Base-by-base conservation (phyloP, 2,113 vertebrate genomes). In the Corythornis madagascariensis region DNA sequence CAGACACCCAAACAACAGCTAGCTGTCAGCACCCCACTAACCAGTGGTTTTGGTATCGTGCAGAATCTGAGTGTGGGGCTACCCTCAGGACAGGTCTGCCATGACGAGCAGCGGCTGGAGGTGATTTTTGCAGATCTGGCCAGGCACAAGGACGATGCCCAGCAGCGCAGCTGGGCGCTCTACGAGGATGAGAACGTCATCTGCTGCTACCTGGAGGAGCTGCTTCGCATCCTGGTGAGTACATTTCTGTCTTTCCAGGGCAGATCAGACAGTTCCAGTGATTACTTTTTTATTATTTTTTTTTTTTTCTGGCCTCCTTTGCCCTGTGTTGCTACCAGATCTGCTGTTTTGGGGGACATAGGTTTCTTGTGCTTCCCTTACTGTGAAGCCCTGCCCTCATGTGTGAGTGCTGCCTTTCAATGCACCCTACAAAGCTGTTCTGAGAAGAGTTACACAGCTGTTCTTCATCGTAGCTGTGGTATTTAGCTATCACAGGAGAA, bases 41-140 rank as follows among this genome's bases (percentile, higher is more conserved):
- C 91, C 65, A 50, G 33, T 15, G 48, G 4, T 25, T 86, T 92
- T 90, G 65, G 93, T 81, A n/a, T 71, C 3, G 13, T 86, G 22
- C 93, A 99, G 99, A 98, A 98, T 81, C 75, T 98, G 80, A 98
- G 98, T 45, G 93, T 92, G 0, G 98, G 98, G 10, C 97, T 99
- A 96, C 99, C 99, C 7, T 98, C 97, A 10, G 99, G 99, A 43
- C 99, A 99, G 96, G 98, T 99, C 95, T 99, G 99, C 96, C 99
- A 99, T 0, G 99, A 99, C 1, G 99, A 99, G 88, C 98, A 99
- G 97, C 97, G 99, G 25, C 97, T 99, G 95, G 99, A 99, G 93
- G 99, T 99, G 92, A 99, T 99, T 96, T 99, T 99, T 9, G 91
- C 97, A 7, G 99, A 99, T 96, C 97, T 99, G 91, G 97, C 98